Evolutionary conservation across 2,113 vertebrate species (phyloP).

Genomic region (Abramis brama): DNA sequence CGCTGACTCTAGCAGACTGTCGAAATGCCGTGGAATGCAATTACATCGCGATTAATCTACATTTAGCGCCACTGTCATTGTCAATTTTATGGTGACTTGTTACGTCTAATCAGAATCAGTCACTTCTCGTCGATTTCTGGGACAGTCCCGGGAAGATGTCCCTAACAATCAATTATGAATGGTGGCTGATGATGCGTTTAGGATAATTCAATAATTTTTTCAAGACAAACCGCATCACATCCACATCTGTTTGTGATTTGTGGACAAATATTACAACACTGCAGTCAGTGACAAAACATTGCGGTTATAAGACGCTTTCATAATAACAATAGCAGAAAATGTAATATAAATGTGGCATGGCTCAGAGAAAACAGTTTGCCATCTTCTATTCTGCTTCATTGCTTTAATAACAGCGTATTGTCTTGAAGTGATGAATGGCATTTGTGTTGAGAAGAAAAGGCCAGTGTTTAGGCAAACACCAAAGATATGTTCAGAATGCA

Average conservation of each 20-base stretch:
- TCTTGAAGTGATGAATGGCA: constrained; percentile 73
- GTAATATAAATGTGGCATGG: constrained; percentile 50
- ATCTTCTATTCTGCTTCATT: constrained; percentile 59
- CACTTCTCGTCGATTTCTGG: constrained; percentile 28
- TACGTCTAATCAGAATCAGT: constrained; percentile 40
- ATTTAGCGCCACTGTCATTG: constrained; percentile 41
- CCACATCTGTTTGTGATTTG: constrained; percentile 30
- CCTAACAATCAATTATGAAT: constrained; percentile 13
- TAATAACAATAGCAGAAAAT: constrained; percentile 47
- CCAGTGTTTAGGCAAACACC: constrained; percentile 74
- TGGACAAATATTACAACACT: background rate
- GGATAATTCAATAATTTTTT: background rate
- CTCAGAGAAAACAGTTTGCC: constrained; percentile 48
- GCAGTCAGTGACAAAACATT: background rate
- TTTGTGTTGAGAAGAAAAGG: constrained; percentile 78
- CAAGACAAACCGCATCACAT: background rate
- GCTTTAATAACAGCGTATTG: constrained; percentile 73
- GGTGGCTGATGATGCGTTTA: constrained; percentile 2
- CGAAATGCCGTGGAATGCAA: constrained; percentile 19
- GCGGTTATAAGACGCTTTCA: background rate
- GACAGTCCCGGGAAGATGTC: background rate
- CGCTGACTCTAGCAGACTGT: constrained; percentile 15
- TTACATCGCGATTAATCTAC: constrained; percentile 29
- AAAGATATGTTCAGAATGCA: constrained; percentile 79
- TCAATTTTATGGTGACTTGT: constrained; percentile 35